Evolutionary conservation across 1,140 invertebrate species (phyloP).

Genomic region (Drosophila jambulina): DNA sequence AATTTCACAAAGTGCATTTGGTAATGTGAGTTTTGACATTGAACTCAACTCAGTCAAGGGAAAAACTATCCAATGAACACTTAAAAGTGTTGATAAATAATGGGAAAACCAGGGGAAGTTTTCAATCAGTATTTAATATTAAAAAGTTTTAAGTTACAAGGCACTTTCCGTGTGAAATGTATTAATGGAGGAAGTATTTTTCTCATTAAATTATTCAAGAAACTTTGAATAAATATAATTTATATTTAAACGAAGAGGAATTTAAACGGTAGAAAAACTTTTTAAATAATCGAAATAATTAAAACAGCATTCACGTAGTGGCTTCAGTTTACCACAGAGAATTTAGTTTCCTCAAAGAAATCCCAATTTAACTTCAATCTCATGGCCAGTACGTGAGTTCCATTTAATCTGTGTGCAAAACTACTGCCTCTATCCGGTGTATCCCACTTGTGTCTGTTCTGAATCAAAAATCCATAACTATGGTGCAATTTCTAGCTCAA

Average conservation of each 20-base stretch:
- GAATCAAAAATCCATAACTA: conserved; percentile 15
- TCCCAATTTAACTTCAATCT: not conserved
- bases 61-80: conserved; percentile 13
- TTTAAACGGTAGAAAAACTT: not conserved
- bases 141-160: not conserved
- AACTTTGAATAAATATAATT: not conserved
- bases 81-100: conserved; percentile 16
- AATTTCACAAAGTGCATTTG: conserved; percentile 46
- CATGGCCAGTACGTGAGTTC: conserved; percentile 1
- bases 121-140: not conserved
- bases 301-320: rapidly evolving
- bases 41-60: not conserved
- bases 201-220: not conserved
- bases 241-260: not conserved
- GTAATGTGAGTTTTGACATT: conserved; percentile 33
- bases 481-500: not conserved
- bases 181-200: not conserved
- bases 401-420: conserved; percentile 19
- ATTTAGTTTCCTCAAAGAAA: not conserved
- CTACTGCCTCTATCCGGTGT: not conserved
- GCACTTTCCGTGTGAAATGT: not conserved
- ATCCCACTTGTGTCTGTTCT: conserved; percentile 7
- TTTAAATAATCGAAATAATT: not conserved
- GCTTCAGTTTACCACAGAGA: not conserved
- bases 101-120: not conserved